Evolutionary conservation across 2,113 vertebrate genomes (phyloP), one percentile per base, ranked within the genome.

Genomic region (Drymodes brunneopygia): DNA sequence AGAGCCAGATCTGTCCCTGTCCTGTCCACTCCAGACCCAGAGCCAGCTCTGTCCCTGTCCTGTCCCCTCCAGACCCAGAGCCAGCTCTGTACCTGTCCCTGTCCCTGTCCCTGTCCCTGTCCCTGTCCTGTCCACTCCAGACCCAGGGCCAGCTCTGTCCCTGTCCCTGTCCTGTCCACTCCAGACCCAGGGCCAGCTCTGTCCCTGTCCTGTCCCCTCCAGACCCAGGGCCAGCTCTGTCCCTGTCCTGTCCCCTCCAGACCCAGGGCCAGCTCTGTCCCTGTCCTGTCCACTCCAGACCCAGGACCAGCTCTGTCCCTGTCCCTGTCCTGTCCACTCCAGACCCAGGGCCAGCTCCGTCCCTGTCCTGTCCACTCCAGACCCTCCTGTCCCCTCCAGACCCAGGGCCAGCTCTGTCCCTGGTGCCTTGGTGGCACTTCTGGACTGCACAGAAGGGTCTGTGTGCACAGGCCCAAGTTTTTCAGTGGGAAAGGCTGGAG

Each of bases 401-500:
- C 4, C 44, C 50, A 58, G 9, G 8, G 2, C 10, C 74, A 73
- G 31, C 13, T 51, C 51, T 90, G 45, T n/a, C 56, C n/a, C 27
- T 66, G 36, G 2, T n/a, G 36, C 44, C 42, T 44, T 44, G 47
- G 45, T 53, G 72, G n/a, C 33, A 80, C 20, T 23, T 51, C 3
- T 0, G 4, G 53, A 7, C 24, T 36, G n/a, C 48, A 24, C 25
- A 45, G 22, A n/a, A 72, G 2, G 3, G 6, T 28, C 17, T n/a
- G 7, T 33, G 51, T 57, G 9, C 25, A 31, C 25, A 2, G 7
- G 15, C 2, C 35, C 2, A 1, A 33, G 24, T 35, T 25, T 53
- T 25, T 44, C 60, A 36, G n/a, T 11, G 35, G 47, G 33, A n/a
- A 78, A 29, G 27, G 16, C 38, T 87, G 47, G 19, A 29, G 28